Evolutionary conservation across 2,888 invertebrate species (phyloP).

Genomic region (Digitonthophagus gazella): DNA sequence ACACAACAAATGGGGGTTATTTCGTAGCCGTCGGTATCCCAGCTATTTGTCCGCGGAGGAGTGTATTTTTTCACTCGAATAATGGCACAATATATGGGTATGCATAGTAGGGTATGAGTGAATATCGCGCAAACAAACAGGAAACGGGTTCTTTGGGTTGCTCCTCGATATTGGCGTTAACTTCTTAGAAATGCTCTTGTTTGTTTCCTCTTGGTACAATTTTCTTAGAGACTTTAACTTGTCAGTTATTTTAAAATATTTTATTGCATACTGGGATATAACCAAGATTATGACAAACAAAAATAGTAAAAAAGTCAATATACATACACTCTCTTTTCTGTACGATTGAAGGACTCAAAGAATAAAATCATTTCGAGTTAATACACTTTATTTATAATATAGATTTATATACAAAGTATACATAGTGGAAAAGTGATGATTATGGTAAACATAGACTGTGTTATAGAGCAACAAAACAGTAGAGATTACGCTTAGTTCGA

Average conservation of each 20-base stretch:
- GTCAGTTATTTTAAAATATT: not conserved
- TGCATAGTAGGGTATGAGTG: not conserved
- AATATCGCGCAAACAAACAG: not conserved
- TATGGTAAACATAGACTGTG: no score
- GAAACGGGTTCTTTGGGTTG: not conserved
- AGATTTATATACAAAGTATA: no score
- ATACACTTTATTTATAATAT: no score
- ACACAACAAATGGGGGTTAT: slow-evolving; percentile 28
- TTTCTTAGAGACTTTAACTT: not conserved
- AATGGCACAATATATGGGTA: not conserved
- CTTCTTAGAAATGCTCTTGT: not conserved
- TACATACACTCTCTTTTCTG: no score
- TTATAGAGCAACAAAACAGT: no score
- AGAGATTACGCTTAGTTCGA: no score
- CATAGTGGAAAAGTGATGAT: no score
- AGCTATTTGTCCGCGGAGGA: not conserved
- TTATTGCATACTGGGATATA: no score
- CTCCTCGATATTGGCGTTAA: not conserved
- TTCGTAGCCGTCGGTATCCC: not conserved
- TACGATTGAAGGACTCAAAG: no score
- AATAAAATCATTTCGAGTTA: no score
- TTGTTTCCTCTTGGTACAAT: not conserved
- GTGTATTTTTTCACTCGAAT: not conserved
- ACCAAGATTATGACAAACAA: no score
- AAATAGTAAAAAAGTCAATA: no score